phyloP scores from a whole-genome alignment of 2,113 vertebrate genomes.

The Calonectris borealis region DNA sequence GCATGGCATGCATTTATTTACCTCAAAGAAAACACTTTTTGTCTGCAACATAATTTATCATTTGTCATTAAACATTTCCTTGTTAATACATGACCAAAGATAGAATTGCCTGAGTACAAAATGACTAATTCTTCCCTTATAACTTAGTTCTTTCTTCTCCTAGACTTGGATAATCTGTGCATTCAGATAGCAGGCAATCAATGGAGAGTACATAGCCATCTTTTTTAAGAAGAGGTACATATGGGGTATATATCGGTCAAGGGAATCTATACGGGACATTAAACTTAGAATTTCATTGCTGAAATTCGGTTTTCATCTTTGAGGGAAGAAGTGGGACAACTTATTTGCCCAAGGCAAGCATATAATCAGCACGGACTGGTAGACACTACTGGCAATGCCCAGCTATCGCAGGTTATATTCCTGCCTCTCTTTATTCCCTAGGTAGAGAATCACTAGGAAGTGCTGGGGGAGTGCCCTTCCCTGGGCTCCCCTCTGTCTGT shows the following conservation, averaged over 20 bases:
- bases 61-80: background rate
- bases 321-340: background rate
- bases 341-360: background rate
- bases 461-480: background rate
- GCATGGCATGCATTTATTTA: background rate
- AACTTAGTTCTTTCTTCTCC: background rate
- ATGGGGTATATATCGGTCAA: background rate
- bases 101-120: background rate
- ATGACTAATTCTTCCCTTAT: background rate
- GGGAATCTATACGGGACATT: background rate
- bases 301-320: background rate
- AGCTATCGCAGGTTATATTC: background rate
- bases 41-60: background rate
- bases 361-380: background rate
- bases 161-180: background rate
- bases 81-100: background rate
- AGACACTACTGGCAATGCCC: background rate
- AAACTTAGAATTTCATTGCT: background rate
- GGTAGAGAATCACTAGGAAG: background rate
- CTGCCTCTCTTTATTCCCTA: background rate
- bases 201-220: background rate
- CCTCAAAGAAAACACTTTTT: background rate
- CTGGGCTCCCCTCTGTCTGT: background rate
- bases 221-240: background rate
- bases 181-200: background rate